phyloP scores from a whole-genome alignment of 2,888 invertebrate genomes.

The Drosophila subquinaria region DNA sequence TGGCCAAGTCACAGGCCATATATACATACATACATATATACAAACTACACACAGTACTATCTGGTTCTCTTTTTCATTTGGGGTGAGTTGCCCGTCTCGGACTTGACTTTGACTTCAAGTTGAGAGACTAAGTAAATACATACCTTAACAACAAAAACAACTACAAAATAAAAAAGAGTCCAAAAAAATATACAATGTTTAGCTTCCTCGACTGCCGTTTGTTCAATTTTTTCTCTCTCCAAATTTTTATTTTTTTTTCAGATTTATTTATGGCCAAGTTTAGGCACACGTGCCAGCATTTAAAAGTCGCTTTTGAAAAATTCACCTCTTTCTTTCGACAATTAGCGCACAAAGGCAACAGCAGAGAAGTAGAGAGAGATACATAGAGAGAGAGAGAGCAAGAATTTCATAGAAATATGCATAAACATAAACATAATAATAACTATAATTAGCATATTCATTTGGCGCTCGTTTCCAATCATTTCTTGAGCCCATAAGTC shows the following conservation, averaged over 20 bases:
- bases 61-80: slow-evolving; percentile 34
- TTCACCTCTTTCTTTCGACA: slow-evolving; percentile 57
- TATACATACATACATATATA: neutral
- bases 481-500: slow-evolving; percentile 72
- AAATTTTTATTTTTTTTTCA: slow-evolving; percentile 22
- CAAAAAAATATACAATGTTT: slow-evolving; percentile 19
- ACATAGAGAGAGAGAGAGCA: slow-evolving; percentile 6
- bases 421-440: slow-evolving; percentile 74
- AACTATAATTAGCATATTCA: slow-evolving; percentile 76
- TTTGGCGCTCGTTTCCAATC: slow-evolving; percentile 58
- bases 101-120: slow-evolving; percentile 37
- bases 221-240: slow-evolving; percentile 23
- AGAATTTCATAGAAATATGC: slow-evolving; percentile 55
- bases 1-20: slow-evolving; percentile 40
- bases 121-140: slow-evolving; percentile 50
- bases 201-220: slow-evolving; percentile 43
- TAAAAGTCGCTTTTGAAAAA: slow-evolving; percentile 53
- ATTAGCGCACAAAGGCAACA: slow-evolving; percentile 64
- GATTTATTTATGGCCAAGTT: slow-evolving; percentile 62
- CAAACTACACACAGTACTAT: neutral
- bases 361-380: slow-evolving; percentile 8
- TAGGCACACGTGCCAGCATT: slow-evolving; percentile 73
- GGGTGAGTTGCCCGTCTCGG: slow-evolving; percentile 39
- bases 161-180: slow-evolving; percentile 2
- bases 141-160: slow-evolving; percentile 1